These are phyloP conservation scores for Cynopterus sphinx DNA, from an alignment of 2,797 vertebrate species.

Conservation along the genomic window DNA sequence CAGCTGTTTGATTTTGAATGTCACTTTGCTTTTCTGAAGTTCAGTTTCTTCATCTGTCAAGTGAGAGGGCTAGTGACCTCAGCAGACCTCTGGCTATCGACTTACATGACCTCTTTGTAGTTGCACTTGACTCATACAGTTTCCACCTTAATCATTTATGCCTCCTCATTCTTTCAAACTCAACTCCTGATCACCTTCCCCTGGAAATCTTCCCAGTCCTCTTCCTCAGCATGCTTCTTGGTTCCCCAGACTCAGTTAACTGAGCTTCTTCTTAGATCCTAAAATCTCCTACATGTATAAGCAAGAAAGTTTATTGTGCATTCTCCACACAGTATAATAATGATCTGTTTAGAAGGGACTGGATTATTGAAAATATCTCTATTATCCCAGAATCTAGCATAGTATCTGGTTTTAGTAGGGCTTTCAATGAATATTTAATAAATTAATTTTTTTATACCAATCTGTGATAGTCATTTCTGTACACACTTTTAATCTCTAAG, in stretches of 20 bases:
- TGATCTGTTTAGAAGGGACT: background rate
- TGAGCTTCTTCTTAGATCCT: background rate
- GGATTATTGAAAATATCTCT: background rate
- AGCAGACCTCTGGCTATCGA: background rate
- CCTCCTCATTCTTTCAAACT: background rate
- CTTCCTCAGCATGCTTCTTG: background rate
- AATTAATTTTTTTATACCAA: background rate
- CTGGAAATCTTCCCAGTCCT: background rate
- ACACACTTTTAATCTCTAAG: background rate
- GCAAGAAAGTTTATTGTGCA: background rate
- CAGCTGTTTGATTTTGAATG: background rate
- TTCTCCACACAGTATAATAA: background rate
- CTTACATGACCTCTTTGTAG: background rate
- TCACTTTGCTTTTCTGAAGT: background rate
- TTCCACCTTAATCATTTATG: background rate
- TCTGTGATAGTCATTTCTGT: background rate
- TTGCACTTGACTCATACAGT: background rate
- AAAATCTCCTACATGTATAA: background rate
- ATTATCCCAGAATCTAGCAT: background rate
- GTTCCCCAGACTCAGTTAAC: background rate
- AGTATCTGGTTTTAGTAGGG: background rate
- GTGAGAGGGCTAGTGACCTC: background rate
- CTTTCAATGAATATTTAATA: background rate
- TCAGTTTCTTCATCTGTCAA: background rate
- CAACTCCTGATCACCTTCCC: background rate